These are phyloP conservation scores for Perithous albicinctus DNA, from an alignment of 2,888 invertebrate genomes.

Conservation along the genomic window DNA sequence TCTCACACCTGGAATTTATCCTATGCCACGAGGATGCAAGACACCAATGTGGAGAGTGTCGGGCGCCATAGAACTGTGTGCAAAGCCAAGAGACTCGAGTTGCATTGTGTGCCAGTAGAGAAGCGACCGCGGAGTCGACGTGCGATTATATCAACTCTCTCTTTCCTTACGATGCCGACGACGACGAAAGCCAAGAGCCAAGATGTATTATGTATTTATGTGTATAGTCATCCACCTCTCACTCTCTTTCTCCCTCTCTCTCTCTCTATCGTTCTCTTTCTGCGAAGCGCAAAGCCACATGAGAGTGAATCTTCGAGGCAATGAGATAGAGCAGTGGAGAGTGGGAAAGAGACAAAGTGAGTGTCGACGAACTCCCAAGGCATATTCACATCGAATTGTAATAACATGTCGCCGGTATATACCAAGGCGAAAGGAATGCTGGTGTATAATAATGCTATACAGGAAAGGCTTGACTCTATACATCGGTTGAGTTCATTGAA, in stretches of 20 bases:
- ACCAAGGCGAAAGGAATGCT: slow-evolving; percentile 29
- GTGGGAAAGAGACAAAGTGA: not conserved
- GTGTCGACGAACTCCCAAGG: slow-evolving; percentile 50
- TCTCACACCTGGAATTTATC: slow-evolving; percentile 60
- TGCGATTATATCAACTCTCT: slow-evolving; percentile 62
- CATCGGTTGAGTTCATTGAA: slow-evolving; percentile 14
- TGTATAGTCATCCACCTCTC: slow-evolving; percentile 20
- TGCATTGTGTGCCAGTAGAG: slow-evolving; percentile 44
- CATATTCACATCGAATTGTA: slow-evolving; percentile 41
- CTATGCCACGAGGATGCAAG: slow-evolving; percentile 55
- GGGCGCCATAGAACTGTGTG: slow-evolving; percentile 10
- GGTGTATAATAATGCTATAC: slow-evolving; percentile 1
- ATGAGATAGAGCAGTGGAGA: not conserved
- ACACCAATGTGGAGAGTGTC: slow-evolving; percentile 14
- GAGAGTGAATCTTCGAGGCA: slow-evolving; percentile 51
- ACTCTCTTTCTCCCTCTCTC: too few species aligned
- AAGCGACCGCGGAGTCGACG: slow-evolving; percentile 45
- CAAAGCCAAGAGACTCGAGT: slow-evolving; percentile 7
- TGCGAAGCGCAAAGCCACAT: slow-evolving; percentile 21
- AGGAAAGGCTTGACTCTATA: slow-evolving; percentile 3
- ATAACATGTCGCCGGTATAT: slow-evolving; percentile 3
- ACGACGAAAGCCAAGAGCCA: slow-evolving; percentile 26
- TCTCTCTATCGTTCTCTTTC: not conserved
- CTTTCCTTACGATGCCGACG: slow-evolving; percentile 45
- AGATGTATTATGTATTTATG: slow-evolving; percentile 55